A percentile compares a stretch with the other conserved stretches of the same genome.
phyloP scores from a whole-genome alignment of 2,113 vertebrate genomes.

The Synodontis membranacea region DNA sequence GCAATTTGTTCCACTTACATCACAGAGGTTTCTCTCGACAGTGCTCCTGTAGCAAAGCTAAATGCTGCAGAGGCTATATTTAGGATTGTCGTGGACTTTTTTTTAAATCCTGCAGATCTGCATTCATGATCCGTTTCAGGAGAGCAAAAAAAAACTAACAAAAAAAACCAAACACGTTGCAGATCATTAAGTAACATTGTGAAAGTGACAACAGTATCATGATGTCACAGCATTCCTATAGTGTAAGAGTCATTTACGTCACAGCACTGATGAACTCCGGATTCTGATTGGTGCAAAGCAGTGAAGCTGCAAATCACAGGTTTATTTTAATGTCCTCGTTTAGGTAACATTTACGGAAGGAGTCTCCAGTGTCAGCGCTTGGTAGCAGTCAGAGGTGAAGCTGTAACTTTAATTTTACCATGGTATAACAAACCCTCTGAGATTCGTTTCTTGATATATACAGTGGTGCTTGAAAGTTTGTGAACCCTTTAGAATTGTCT shows the following conservation, averaged over 20 bases:
- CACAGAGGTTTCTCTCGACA: not conserved
- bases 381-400: no score
- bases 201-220: not conserved
- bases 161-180: no score
- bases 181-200: not conserved
- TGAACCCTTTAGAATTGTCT: no score
- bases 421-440: not conserved
- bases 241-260: no score
- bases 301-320: no score
- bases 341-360: no score
- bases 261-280: not conserved
- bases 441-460: not conserved
- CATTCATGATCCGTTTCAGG: not conserved
- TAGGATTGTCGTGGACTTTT: not conserved
- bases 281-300: not conserved
- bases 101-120: not conserved
- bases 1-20: constrained; percentile 36
- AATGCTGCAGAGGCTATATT: not conserved
- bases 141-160: not conserved
- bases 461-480: no score
- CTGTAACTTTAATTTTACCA: not conserved
- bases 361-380: no score
- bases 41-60: constrained; percentile 1
- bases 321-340: no score
- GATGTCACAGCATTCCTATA: not conserved